phyloP scores from a whole-genome alignment of 2,888 invertebrate genomes.

The Polydrusus pterygomalis region DNA sequence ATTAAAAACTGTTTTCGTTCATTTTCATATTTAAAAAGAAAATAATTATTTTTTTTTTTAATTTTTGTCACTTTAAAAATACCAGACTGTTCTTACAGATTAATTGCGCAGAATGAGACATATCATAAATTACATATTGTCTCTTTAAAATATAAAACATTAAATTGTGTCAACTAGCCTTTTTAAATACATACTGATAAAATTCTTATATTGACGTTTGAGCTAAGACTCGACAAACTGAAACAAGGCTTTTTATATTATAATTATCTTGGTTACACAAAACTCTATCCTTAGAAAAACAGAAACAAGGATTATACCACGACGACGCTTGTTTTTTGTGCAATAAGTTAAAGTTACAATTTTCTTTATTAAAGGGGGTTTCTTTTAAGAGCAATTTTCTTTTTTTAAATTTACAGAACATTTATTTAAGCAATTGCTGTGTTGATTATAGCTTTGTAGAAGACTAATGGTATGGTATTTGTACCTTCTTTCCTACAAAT shows the following conservation, averaged over 20 bases:
- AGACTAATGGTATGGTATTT: too few relatives aligned
- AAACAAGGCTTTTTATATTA: conserved; percentile 42
- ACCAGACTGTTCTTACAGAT: conserved; percentile 8
- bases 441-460: too few relatives aligned
- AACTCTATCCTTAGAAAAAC: conserved; percentile 34
- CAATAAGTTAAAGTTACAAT: background rate
- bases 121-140: conserved; percentile 60
- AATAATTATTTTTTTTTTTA: too few relatives aligned
- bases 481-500: too few relatives aligned
- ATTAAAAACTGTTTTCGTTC: too few relatives aligned
- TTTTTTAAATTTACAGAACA: too few relatives aligned
- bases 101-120: conserved; percentile 35
- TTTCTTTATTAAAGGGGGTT: background rate
- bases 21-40: too few relatives aligned
- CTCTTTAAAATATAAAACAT: conserved; percentile 48
- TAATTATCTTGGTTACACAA: conserved; percentile 40
- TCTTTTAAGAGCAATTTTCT: too few relatives aligned
- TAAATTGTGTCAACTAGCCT: conserved; percentile 30
- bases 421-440: too few relatives aligned
- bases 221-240: conserved; percentile 37
- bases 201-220: conserved; percentile 44
- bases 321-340: conserved; percentile 16
- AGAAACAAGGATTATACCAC: conserved; percentile 37
- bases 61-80: conserved; percentile 14
- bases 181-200: conserved; percentile 30